phyloP scores from a whole-genome alignment of 2,888 invertebrate genomes.

The Spisula subtruncata region DNA sequence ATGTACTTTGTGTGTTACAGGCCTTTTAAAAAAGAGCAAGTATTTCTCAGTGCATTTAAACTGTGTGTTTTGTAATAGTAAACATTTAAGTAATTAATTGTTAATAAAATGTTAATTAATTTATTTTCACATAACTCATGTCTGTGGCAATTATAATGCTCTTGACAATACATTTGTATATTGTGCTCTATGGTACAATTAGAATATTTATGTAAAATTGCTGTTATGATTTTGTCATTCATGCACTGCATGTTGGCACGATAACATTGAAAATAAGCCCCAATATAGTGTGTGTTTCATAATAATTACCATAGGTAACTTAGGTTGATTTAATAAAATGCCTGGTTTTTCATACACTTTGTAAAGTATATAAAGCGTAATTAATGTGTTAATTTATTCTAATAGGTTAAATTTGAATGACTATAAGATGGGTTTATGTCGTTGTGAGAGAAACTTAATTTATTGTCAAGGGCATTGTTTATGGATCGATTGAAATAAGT shows the following conservation, averaged over 20 bases:
- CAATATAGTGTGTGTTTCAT: not conserved
- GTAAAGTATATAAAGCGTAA: not conserved
- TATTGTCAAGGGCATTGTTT: slow-evolving; percentile 2
- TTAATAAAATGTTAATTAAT: not conserved
- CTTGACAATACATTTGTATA: not conserved
- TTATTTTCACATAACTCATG: not conserved
- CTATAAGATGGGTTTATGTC: not conserved
- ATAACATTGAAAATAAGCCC: not conserved
- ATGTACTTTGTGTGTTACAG: not conserved
- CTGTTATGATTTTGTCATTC: too few species aligned
- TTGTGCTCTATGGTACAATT: not conserved
- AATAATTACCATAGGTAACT: not conserved
- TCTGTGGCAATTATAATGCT: not conserved
- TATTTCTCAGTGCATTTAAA: not conserved
- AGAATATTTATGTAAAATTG: too few species aligned
- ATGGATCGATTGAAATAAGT: not conserved
- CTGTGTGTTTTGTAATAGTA: not conserved
- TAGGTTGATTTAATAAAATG: not conserved
- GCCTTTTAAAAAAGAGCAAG: not conserved
- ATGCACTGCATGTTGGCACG: too few species aligned
- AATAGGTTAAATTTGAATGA: not conserved
- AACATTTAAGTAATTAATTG: not conserved
- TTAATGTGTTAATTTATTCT: not conserved
- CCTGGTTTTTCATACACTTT: not conserved
- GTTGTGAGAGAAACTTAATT: not conserved